A percentile compares a stretch with the other conserved stretches of the same genome.
These are phyloP conservation scores for Netelia fuscicornis DNA, from an alignment of 2,888 invertebrate genomes.

Conservation along the genomic window DNA sequence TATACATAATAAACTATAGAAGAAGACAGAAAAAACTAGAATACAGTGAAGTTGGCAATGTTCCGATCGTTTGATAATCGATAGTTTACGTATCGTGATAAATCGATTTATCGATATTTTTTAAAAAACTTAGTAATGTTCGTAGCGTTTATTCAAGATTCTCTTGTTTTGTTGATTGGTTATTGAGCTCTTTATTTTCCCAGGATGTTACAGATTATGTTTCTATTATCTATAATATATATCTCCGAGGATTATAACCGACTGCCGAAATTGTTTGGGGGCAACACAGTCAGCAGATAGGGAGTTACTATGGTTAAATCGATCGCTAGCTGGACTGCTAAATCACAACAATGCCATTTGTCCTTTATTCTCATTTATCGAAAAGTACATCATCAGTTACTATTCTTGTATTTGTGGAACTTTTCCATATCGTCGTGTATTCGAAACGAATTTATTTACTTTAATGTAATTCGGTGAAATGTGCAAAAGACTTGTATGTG, in stretches of 20 bases:
- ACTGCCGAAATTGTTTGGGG: not conserved
- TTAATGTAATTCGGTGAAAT: not conserved
- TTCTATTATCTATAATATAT: not conserved
- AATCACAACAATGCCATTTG: constrained; percentile 52
- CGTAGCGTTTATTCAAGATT: too few species aligned
- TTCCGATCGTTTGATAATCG: not conserved
- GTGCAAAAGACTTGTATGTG: not conserved
- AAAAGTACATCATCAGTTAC: not conserved
- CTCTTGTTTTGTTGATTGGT: too few species aligned
- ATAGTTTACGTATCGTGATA: not conserved
- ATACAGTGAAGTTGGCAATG: not conserved
- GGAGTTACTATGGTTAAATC: constrained; percentile 63
- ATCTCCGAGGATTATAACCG: not conserved
- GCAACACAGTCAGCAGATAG: not conserved
- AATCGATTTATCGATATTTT: not conserved
- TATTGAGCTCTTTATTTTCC: too few species aligned
- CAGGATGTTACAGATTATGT: too few species aligned
- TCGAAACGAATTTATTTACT: not conserved
- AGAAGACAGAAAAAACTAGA: not conserved
- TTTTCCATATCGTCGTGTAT: not conserved
- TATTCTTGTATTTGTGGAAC: not conserved
- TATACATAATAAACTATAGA: not conserved
- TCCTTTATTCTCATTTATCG: not conserved
- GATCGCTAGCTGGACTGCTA: constrained; percentile 32
- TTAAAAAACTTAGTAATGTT: too few species aligned